Evolutionary conservation across 2,888 invertebrate genomes (phyloP), one percentile per base, ranked within the genome.

Genomic region (Tetragnatha montana): DNA sequence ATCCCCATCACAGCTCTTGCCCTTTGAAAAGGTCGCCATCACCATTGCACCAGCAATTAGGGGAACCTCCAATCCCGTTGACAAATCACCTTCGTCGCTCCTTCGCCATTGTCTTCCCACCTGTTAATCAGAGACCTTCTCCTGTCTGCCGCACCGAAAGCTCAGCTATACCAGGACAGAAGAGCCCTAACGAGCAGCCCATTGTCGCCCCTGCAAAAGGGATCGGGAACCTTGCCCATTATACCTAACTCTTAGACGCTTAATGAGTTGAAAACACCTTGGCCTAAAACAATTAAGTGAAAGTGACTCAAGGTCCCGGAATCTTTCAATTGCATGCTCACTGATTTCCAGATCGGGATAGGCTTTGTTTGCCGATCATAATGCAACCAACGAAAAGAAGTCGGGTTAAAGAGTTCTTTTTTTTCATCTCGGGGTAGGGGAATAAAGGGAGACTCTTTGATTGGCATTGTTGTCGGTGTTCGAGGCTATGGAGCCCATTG

Each of bases 241-340:
- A 88, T 83, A 35, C 35, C 35, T 35, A 88, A 88, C 83, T 83
- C 74, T 89, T 89, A 84, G 84, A 89, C 69, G 84, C 80, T 89
- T 84, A 89, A 84, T 89, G 84, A 89, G 84, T 80, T 84, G 84
- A 89, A 89, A 89, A 89, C 88, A 81, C 88, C 88, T 89, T 89
- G 88, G 88, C 88, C 88, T 89, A 84, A 84, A 89, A 89, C 88
- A 89, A 89, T 89, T 89, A 89, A 85, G 87, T 78, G 81, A 89
- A 89, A 89, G 89, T 89, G 73, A 89, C 89, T 85, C 89, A 89
- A 89, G 89, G 89, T 76, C 51, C 75, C 19, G 75, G 79, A 71
- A 71, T 73, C n/a, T 86, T 47, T 19, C 47, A 35, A 60, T 35
- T 86, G 47, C 51, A 51, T 78, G 82, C 76, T 87, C 87, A 87